Conservation (phyloP, 1,140 invertebrate genomes). For the Drosophila serrata region DNA sequence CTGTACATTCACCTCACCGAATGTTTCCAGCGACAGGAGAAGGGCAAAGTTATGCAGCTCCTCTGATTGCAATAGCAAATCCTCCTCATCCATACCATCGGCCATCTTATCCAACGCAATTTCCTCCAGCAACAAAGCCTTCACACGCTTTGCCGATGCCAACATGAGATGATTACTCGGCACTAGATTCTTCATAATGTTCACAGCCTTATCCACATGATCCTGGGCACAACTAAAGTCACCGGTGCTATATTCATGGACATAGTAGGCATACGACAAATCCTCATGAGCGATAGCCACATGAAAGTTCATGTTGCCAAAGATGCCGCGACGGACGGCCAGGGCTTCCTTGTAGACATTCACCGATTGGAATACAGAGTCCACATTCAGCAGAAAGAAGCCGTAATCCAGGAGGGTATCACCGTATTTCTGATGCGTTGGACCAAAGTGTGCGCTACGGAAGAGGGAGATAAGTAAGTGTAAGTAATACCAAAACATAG, state of each 20-base stretch:
- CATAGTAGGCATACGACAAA: conserved; percentile 96
- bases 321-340: conserved; percentile 90
- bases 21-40: conserved; percentile 90
- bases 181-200: conserved; percentile 92
- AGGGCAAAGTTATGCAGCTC: conserved; percentile 93
- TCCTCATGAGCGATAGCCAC: conserved; percentile 95
- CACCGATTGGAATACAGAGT: conserved; percentile 93
- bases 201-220: conserved; percentile 93
- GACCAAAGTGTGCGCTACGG: conserved; percentile 87
- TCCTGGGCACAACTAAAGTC: conserved; percentile 92
- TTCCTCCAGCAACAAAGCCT: conserved; percentile 96
- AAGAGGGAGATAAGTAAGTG: neutral
- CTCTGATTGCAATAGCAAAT: conserved; percentile 91
- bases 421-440: conserved; percentile 92
- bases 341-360: conserved; percentile 93
- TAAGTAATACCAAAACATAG: neutral
- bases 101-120: conserved; percentile 93
- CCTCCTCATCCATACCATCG: conserved; percentile 81
- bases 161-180: conserved; percentile 93
- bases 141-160: conserved; percentile 95
- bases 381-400: conserved; percentile 96
- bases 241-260: conserved; percentile 95
- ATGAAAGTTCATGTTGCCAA: conserved; percentile 93
- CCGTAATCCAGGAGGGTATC: conserved; percentile 95
- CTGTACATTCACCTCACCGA: conserved; percentile 96